A percentile compares a stretch with the other conserved stretches of the same genome.
Conservation (phyloP, 2,888 invertebrate genomes). For the Herminia tarsipennalis region DNA sequence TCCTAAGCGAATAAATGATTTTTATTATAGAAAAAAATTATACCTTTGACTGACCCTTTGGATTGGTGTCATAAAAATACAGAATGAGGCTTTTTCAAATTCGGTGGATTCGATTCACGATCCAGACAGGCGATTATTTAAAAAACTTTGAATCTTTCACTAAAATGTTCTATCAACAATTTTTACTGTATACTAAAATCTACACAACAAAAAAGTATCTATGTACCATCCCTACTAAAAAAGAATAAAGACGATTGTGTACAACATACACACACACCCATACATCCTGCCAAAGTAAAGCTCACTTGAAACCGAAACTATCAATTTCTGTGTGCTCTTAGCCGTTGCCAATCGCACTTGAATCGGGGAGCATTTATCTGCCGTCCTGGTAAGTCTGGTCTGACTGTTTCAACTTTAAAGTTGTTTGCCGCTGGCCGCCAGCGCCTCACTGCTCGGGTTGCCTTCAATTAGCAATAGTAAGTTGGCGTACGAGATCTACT, state of each 20-base stretch:
- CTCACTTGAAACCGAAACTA: conserved; percentile 30
- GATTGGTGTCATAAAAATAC: too few relatives aligned
- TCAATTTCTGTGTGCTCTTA: conserved; percentile 33
- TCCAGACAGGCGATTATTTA: too few relatives aligned
- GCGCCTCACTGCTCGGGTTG: conserved; percentile 29
- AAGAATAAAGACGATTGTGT: background rate
- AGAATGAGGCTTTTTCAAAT: too few relatives aligned
- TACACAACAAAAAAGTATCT: too few relatives aligned
- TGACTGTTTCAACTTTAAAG: conserved; percentile 35
- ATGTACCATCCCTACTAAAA: too few relatives aligned
- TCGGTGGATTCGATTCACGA: too few relatives aligned
- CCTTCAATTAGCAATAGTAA: conserved; percentile 51
- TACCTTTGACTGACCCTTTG: too few relatives aligned
- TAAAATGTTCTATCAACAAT: too few relatives aligned
- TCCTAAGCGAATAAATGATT: too few relatives aligned
- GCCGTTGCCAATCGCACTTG: conserved; percentile 28
- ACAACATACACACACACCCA: background rate
- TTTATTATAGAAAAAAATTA: too few relatives aligned
- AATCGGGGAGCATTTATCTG: conserved; percentile 15
- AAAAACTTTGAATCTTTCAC: too few relatives aligned
- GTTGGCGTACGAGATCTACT: conserved; percentile 39
- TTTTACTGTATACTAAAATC: too few relatives aligned
- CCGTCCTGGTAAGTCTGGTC: conserved; percentile 18
- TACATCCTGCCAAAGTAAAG: conserved; percentile 19
- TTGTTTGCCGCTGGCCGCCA: conserved; percentile 33